Evolutionary conservation across 2,888 invertebrate genomes (phyloP), one percentile per base, ranked within the genome.

Genomic region (Drosophila melanocephala): DNA sequence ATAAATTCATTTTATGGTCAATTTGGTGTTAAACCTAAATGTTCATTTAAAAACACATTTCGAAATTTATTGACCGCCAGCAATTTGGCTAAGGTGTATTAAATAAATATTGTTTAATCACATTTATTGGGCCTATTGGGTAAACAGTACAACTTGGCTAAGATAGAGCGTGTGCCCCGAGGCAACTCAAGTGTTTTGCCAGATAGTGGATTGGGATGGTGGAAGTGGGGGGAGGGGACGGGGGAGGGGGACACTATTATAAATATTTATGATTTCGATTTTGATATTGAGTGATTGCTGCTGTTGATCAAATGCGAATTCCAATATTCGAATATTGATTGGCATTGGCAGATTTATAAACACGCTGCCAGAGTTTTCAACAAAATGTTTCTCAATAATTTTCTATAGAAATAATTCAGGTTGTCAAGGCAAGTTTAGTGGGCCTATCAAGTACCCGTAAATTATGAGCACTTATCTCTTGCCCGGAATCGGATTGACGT

Each of bases 391-490:
- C 4, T 14, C 22, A 47, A 69, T 33, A 52, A 62, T 52, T 56
- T 37, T 26, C 22, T 1, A 55, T 6, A 12, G 26, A 26, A 55
- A 35, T 39, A 64, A 58, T 70, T 61, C 37, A 61, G 62, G 69
- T 79, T 79, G 73, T 58, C 77, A 81, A 73, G 77, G 51, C 52
- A n/a, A 47, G n/a, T 53, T 37, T 37, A 19, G 33, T 16, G 35
- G 30, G 22, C 56, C 66, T 64, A 77, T 79, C 73, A 47, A 60
- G 55, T 4, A 10, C 26, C 33, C 44, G 33, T 79, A 79, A 81
- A 79, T 79, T 56, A 81, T 55, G 51, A 35, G 22, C 39, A 58
- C 66, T 79, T 81, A 79, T 81, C 81, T 59, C 12, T 14, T 26
- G 30, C 44, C 30, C 33, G 28, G 58, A 42, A 53, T 57, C 19